Evolutionary conservation across 2,888 invertebrate genomes (phyloP).

Genomic region (Sicus ferrugineus): DNA sequence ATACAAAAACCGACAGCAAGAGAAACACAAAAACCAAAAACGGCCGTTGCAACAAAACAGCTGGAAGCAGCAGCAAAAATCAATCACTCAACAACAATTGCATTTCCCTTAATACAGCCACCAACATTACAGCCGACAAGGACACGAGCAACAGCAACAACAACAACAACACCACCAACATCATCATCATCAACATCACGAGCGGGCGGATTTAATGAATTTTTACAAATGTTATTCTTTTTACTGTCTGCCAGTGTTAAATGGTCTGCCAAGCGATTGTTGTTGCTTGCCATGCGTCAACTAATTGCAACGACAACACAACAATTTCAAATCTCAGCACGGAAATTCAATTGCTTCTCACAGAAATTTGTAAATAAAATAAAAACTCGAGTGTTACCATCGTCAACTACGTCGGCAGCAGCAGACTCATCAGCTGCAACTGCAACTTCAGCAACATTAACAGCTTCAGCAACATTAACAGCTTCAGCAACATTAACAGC

Average conservation of each 20-base stretch:
- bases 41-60: not conserved
- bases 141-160: conserved; percentile 7
- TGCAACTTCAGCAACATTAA: conserved; percentile 19
- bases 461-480: not conserved
- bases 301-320: not conserved
- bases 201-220: not conserved
- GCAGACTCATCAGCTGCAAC: not conserved
- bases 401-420: not conserved
- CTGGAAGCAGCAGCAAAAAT: not conserved
- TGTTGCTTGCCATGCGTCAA: not conserved
- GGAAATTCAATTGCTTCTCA: not conserved
- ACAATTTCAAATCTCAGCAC: not conserved
- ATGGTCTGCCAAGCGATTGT: not conserved
- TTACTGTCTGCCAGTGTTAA: not conserved
- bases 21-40: conserved; percentile 37
- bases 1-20: conserved; percentile 5
- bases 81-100: not conserved
- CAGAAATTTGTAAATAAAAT: conserved; percentile 48
- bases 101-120: not conserved
- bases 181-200: not conserved
- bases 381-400: conserved; percentile 56
- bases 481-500: conserved; percentile 16
- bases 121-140: not conserved
- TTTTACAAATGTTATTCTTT: not conserved
- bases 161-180: conserved; percentile 2